Evolutionary conservation across 1,140 invertebrate species (phyloP).

Genomic region (Teleopsis dalmanni): DNA sequence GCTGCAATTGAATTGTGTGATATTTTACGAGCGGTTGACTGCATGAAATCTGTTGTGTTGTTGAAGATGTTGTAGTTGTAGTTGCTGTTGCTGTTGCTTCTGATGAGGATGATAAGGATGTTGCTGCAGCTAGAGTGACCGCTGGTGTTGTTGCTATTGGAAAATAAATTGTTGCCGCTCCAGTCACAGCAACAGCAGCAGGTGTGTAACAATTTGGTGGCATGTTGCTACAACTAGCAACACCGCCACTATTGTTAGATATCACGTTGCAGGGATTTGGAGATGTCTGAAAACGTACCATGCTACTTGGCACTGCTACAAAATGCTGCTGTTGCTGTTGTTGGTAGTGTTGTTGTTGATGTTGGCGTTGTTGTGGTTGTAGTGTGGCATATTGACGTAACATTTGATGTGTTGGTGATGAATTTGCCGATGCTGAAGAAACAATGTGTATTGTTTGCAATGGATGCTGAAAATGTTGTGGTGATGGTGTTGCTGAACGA

Average conservation of each 20-base stretch:
- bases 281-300: slow-evolving; percentile 27
- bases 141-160: slow-evolving; percentile 23
- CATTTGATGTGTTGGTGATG: slow-evolving; percentile 11
- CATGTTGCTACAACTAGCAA: neutral
- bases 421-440: slow-evolving; percentile 4
- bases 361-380: slow-evolving; percentile 11
- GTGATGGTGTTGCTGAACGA: slow-evolving; percentile 21
- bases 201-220: slow-evolving; percentile 10
- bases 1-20: slow-evolving; percentile 41
- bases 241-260: neutral
- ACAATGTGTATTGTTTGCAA: slow-evolving; percentile 14
- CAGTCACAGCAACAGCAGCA: slow-evolving; percentile 6
- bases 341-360: slow-evolving; percentile 23
- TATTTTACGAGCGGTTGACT: slow-evolving; percentile 37
- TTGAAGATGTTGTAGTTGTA: neutral
- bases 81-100: slow-evolving; percentile 1
- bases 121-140: slow-evolving; percentile 11
- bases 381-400: slow-evolving; percentile 2
- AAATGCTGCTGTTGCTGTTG: slow-evolving; percentile 32
- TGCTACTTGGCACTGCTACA: slow-evolving; percentile 35
- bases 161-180: slow-evolving; percentile 37
- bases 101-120: slow-evolving; percentile 9
- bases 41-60: slow-evolving; percentile 3
- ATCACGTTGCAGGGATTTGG: slow-evolving; percentile 5
- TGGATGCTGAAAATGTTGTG: slow-evolving; percentile 17